These are phyloP conservation scores for Lydus trimaculatus DNA, from an alignment of 2,888 invertebrate species.

Conservation along the genomic window DNA sequence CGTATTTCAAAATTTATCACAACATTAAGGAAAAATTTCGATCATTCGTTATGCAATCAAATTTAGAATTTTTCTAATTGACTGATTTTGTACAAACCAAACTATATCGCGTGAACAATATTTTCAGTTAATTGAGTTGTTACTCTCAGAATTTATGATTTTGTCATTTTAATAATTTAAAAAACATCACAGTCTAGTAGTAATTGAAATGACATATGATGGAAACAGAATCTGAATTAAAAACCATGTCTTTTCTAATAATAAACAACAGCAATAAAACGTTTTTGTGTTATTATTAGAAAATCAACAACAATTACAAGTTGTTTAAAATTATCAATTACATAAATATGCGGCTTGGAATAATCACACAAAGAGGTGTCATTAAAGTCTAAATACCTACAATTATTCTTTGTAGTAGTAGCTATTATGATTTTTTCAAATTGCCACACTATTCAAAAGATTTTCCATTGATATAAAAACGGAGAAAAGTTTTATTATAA, in stretches of 20 bases:
- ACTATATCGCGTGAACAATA: not conserved
- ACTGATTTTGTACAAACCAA: not conserved
- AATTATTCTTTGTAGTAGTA: constrained; percentile 3
- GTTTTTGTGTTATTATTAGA: not conserved
- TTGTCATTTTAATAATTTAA: not conserved
- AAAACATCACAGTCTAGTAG: not conserved
- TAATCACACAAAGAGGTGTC: constrained; percentile 6
- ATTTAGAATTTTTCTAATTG: not conserved
- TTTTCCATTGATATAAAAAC: not conserved
- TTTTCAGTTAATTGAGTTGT: not conserved
- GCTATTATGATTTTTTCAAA: not conserved
- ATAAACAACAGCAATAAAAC: not conserved
- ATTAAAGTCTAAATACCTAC: constrained; percentile 9
- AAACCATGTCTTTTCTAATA: not conserved
- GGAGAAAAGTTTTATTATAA: not conserved
- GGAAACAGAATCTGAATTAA: too few relatives aligned
- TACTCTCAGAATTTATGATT: not conserved
- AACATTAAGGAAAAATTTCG: too few relatives aligned
- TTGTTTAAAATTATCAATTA: not conserved
- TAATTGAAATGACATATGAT: not conserved
- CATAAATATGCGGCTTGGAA: constrained; percentile 1
- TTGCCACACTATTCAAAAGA: not conserved
- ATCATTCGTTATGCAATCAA: too few relatives aligned
- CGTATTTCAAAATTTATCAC: too few relatives aligned
- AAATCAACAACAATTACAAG: not conserved